Evolutionary conservation across 2,797 vertebrate genomes (phyloP).

Genomic region (Platalea minor): DNA sequence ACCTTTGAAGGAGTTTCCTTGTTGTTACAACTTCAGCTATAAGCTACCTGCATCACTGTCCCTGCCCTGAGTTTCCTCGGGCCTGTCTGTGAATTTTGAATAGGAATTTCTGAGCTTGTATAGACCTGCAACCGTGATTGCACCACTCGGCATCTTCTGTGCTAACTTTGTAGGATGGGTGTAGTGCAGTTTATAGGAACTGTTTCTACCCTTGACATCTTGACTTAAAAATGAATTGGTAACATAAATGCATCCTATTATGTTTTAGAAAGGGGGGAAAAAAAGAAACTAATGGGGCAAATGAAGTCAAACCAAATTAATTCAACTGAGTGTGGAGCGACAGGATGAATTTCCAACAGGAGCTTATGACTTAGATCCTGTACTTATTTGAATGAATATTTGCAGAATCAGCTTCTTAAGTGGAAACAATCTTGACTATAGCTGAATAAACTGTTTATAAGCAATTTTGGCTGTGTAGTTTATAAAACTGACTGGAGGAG

Average conservation of each 20-base stretch:
- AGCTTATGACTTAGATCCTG: neutral
- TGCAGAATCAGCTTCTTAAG: neutral
- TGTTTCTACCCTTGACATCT: neutral
- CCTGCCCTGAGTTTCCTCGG: neutral
- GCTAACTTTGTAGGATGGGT: neutral
- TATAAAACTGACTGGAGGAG: neutral
- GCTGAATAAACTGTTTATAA: neutral
- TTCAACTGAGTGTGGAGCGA: neutral
- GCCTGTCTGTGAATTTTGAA: neutral
- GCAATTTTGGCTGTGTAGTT: neutral
- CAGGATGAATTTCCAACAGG: neutral
- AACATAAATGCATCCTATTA: neutral
- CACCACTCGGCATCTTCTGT: fast-evolving
- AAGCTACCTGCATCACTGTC: neutral
- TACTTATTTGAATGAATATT: neutral
- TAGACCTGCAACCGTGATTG: neutral
- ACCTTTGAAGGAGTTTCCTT: neutral
- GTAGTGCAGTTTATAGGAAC: neutral
- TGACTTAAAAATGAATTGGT: neutral
- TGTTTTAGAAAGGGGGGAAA: neutral
- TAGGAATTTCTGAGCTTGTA: neutral
- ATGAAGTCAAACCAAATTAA: neutral
- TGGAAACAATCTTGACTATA: neutral
- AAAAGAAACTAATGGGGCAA: neutral
- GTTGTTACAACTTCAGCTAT: neutral